A percentile compares a stretch with the other conserved stretches of the same genome.
Evolutionary conservation across 2,113 vertebrate genomes (phyloP).

Genomic region (Hiodon alosoides): DNA sequence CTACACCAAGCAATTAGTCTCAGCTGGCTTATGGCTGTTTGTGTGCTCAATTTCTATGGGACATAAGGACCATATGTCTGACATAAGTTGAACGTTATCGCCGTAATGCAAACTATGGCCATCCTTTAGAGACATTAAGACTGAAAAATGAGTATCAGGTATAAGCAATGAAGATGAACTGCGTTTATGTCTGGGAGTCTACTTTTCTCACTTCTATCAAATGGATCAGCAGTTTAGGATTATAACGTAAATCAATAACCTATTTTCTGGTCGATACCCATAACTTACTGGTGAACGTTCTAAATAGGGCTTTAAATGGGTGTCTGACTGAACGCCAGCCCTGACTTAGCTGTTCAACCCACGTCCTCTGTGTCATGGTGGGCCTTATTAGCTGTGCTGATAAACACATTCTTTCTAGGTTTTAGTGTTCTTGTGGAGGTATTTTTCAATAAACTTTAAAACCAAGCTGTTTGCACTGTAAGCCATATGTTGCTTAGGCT

Average conservation of each 20-base stretch:
- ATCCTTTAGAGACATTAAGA: not conserved
- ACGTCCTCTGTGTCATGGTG: not conserved
- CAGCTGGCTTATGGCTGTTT: too few species aligned
- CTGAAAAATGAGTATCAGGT: not conserved
- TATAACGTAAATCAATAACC: too few species aligned
- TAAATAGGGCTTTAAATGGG: too few species aligned
- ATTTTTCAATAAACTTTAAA: not conserved
- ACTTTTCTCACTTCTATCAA: not conserved
- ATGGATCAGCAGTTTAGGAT: too few species aligned
- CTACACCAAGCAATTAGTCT: too few species aligned
- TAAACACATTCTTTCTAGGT: not conserved
- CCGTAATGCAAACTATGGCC: not conserved
- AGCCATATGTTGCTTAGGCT: slow-evolving; percentile 4
- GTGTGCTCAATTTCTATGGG: too few species aligned
- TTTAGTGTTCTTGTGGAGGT: not conserved
- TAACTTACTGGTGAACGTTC: too few species aligned
- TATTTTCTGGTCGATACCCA: too few species aligned
- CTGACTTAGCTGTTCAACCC: not conserved
- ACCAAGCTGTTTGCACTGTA: slow-evolving; percentile 3
- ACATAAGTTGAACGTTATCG: not conserved
- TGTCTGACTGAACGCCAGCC: too few species aligned
- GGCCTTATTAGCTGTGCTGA: not conserved
- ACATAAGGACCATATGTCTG: not conserved
- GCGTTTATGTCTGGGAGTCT: not conserved
- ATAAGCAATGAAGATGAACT: not conserved